Conservation (phyloP, 2,888 invertebrate genomes). For the Xestia xanthographa region DNA sequence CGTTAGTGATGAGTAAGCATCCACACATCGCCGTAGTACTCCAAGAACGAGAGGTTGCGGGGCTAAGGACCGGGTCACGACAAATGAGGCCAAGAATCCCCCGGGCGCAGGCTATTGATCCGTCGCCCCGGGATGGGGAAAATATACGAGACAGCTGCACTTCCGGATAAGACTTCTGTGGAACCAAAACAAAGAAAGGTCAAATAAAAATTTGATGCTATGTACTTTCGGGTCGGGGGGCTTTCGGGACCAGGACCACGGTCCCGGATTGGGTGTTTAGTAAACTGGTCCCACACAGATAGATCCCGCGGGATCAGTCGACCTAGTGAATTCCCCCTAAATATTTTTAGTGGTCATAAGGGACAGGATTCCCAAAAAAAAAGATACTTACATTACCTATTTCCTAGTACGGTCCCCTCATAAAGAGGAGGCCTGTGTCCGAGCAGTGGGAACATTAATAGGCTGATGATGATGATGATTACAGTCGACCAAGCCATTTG, state of each 20-base stretch:
- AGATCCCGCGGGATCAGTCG: no score
- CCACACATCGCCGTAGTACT: conserved; percentile 33
- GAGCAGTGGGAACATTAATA: no score
- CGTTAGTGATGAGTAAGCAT: conserved; percentile 18
- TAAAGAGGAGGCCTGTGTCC: no score
- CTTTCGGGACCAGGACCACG: no score
- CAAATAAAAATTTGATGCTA: neutral
- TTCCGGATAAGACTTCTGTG: conserved; percentile 6
- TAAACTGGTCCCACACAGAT: no score
- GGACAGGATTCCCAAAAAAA: neutral
- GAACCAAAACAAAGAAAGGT: conserved; percentile 17
- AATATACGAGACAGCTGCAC: conserved; percentile 30
- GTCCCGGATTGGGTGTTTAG: no score
- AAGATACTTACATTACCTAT: neutral
- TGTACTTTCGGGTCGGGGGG: no score
- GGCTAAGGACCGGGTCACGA: conserved; percentile 77
- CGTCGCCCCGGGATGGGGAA: conserved; percentile 54
- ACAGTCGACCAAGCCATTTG: no score
- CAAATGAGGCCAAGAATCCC: conserved; percentile 81
- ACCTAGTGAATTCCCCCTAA: no score
- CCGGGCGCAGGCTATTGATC: conserved; percentile 70
- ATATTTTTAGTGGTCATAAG: no score
- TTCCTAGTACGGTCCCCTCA: neutral
- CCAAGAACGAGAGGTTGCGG: conserved; percentile 61
- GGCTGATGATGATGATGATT: no score